These are phyloP conservation scores for Tadarida brasiliensis DNA, from an alignment of 2,797 vertebrate species.

Conservation along the genomic window DNA sequence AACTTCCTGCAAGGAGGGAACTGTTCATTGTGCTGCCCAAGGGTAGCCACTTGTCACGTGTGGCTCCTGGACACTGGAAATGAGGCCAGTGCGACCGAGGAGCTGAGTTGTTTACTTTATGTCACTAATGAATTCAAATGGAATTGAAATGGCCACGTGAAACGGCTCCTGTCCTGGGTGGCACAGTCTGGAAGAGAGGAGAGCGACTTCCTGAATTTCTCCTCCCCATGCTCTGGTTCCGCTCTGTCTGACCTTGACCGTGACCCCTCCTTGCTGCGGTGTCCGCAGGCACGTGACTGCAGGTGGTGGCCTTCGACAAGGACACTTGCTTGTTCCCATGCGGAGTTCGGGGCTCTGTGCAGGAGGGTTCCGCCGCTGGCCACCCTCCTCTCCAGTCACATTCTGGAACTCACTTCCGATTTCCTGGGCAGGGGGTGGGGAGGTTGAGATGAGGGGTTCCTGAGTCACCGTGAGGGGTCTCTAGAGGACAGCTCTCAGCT, in stretches of 20 bases:
- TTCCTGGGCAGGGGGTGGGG: neutral
- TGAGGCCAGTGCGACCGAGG: neutral
- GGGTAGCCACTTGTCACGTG: neutral
- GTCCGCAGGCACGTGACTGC: neutral
- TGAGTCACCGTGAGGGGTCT: neutral
- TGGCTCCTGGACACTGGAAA: neutral
- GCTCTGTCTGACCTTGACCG: neutral
- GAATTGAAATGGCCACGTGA: neutral
- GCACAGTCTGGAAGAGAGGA: neutral
- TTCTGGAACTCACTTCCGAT: neutral
- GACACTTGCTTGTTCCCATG: neutral
- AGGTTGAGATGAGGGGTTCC: neutral
- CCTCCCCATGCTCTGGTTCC: neutral
- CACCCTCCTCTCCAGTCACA: neutral
- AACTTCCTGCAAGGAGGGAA: neutral
- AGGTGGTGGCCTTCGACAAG: neutral
- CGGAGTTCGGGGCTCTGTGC: neutral
- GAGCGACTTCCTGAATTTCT: neutral
- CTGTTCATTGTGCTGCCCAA: neutral
- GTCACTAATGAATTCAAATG: neutral
- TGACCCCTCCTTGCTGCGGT: neutral
- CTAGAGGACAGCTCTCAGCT: neutral
- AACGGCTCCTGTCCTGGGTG: neutral
- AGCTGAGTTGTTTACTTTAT: neutral
- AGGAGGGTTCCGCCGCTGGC: accelerated